Percentiles rank a stretch among this genome's conserved stretches.
Evolutionary conservation across 2,797 vertebrate genomes (phyloP).

Genomic region (Poeciliopsis infans): DNA sequence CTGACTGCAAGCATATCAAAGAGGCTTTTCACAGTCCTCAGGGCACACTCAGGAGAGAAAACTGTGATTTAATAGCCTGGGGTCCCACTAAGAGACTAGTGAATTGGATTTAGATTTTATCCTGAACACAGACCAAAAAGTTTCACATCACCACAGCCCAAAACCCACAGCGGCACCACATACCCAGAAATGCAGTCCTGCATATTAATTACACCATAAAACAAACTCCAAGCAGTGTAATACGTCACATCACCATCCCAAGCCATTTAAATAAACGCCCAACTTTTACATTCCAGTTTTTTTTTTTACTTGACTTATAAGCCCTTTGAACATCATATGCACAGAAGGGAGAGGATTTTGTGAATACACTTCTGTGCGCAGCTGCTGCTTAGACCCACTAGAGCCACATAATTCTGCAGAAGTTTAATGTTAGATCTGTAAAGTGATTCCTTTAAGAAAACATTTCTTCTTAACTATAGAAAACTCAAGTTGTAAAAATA

Average conservation of each 20-base stretch:
- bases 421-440: slow-evolving; percentile 57
- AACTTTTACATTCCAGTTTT: slow-evolving; percentile 34
- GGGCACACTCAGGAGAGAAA: slow-evolving; percentile 32
- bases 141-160: slow-evolving; percentile 31
- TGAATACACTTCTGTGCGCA: slow-evolving; percentile 80
- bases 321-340: slow-evolving; percentile 63
- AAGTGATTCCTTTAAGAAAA: slow-evolving; percentile 34
- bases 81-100: slow-evolving; percentile 27
- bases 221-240: slow-evolving; percentile 22
- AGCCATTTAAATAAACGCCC: slow-evolving; percentile 46
- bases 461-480: slow-evolving; percentile 21
- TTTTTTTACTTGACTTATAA: slow-evolving; percentile 46
- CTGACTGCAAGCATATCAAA: slow-evolving; percentile 61
- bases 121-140: slow-evolving; percentile 26
- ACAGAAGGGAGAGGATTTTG: slow-evolving; percentile 52
- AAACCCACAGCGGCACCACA: slow-evolving; percentile 22
- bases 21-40: slow-evolving; percentile 68
- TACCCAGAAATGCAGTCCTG: slow-evolving; percentile 43
- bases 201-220: slow-evolving; percentile 69
- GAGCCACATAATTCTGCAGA: slow-evolving; percentile 55
- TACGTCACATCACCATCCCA: slow-evolving; percentile 28
- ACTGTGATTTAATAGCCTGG: slow-evolving; percentile 54
- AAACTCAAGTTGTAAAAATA: slow-evolving; percentile 16
- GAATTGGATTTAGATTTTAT: slow-evolving; percentile 21
- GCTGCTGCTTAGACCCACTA: slow-evolving; percentile 63